Base-by-base conservation (phyloP, 2,113 vertebrate species). In the Nerophis ophidion region DNA sequence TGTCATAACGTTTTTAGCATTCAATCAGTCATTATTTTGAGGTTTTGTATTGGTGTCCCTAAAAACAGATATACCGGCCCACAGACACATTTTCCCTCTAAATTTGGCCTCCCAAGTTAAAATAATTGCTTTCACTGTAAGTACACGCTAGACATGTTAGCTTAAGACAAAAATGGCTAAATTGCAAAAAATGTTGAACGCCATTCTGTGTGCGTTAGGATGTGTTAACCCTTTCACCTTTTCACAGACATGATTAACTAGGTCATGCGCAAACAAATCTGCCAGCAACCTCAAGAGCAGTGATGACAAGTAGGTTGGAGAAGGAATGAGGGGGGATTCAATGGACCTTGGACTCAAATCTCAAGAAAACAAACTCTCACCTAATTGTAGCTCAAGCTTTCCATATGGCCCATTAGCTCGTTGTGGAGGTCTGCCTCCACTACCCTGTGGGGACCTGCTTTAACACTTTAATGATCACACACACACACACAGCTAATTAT, bases 231-330 rank as follows among this genome's bases (percentile, higher is more conserved):
- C 58, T 66, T 72, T 68, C 65, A 63, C 72, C 68, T 70, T 71
- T 74, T 67, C 53, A 45, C 80, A 71, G 74, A 77, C 79, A 65
- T 26, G 26, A 26, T 80, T 81, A 83, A 86, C 75, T 83, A 88
- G 87, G 88, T 86, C 84, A 86, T 76, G 70, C 75, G 44, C 77
- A 83, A 83, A 80, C 74, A 52, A 82, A 78, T 80, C 81, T 84
- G 81, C 74, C 72, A 83, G 65, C 70, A 79, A 78, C 58, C 68
- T 74, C 74, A 74, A 77, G 72, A 77, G 63, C 60, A 44, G 64
- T 61, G 72, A 73, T 68, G 66, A 74, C 70, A 50, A 63, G 36
- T 49, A 40, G 46, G 66, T 17, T 56, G 61, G 49, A 15, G 63
- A 49, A 26, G 46, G 48, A 26, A 1, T 11, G 8, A 36, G 6